Evolutionary conservation across 1,140 invertebrate species (phyloP), one percentile per base, ranked within the genome.

Genomic region (Idris sp.): DNA sequence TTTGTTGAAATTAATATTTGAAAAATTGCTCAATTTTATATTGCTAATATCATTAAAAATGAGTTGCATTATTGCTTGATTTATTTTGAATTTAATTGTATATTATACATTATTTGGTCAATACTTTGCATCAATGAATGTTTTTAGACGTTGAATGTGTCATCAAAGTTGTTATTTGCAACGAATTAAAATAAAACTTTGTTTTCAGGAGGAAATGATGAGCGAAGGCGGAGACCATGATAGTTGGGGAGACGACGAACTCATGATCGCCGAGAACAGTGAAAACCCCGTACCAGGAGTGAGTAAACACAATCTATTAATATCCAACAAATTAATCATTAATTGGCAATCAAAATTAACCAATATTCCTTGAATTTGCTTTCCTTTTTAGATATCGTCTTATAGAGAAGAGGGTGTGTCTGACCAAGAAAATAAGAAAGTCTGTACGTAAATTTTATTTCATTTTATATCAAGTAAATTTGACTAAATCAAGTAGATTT

Each of bases 371-470:
- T 9, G 4, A 2, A 30, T 30, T 30, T 30, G 4, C 9, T 9
- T 30, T 30, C 28, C 9, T 30, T 30, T 84, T 51, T 46, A 88
- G 89, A 80, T 80, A 28, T 68, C 64, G 74, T 89, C 81, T 49
- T 86, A 86, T 64, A 83, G 85, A 75, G 84, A 86, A n/a, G 86
- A 87, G 18, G 75, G 78, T 15, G 73, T 74, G 6, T 87, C 84
- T 6, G 89, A 90, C 51, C 88, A 89, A 28, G 89, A 90, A 51
- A 90, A 89, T 49, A 89, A 87, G 65, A 83, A 69, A 69, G 11
- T 44, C 3, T 10, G 89, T 90, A 49, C 79, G 79, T 79, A 46
- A 38, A 51, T n/a, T 28, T 30, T 51, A 16, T 56, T 35, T 18
- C 3, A 54, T 22, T 28, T 43, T 36, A 14, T n/a, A n/a, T n/a